phyloP scores from a whole-genome alignment of 92 coral and sea anemone species.

The Porites divaricata region DNA sequence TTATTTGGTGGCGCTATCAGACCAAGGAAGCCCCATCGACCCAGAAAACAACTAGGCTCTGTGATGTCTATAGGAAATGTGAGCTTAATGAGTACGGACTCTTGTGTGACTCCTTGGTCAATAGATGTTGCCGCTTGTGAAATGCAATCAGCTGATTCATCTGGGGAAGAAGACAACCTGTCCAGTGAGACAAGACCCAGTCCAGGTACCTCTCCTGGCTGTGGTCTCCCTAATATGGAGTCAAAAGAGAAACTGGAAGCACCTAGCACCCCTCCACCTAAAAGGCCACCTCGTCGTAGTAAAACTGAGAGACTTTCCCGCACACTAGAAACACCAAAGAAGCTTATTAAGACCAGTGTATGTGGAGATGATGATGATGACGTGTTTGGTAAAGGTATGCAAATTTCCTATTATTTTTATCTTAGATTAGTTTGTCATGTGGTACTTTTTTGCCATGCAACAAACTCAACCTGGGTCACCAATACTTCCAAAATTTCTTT shows the following conservation, averaged over 20 bases:
- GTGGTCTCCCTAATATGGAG: not conserved
- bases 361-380: conserved; percentile 83
- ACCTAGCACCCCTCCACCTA: conserved; percentile 56
- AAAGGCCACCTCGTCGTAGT: conserved; percentile 84
- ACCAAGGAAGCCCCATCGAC: conserved; percentile 32
- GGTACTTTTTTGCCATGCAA: not conserved
- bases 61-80: conserved; percentile 61
- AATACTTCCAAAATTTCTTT: no score
- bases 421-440: not conserved
- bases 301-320: conserved; percentile 81
- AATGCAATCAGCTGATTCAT: conserved; percentile 85
- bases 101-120: conserved; percentile 82
- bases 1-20: conserved; percentile 43
- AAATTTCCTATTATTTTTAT: not conserved
- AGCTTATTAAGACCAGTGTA: conserved; percentile 21
- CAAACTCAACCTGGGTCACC: no score
- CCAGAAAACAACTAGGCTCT: conserved; percentile 64
- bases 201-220: conserved; percentile 27
- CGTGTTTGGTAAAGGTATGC: conserved; percentile 80
- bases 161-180: conserved; percentile 71
- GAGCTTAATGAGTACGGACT: conserved; percentile 78
- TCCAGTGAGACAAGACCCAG: conserved; percentile 36
- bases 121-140: conserved; percentile 83
- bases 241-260: conserved; percentile 22
- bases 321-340: conserved; percentile 68